Percentiles rank a stretch among this genome's conserved stretches.
Evolutionary conservation across 1,140 invertebrate genomes (phyloP).

Genomic region (Magallana angulata): DNA sequence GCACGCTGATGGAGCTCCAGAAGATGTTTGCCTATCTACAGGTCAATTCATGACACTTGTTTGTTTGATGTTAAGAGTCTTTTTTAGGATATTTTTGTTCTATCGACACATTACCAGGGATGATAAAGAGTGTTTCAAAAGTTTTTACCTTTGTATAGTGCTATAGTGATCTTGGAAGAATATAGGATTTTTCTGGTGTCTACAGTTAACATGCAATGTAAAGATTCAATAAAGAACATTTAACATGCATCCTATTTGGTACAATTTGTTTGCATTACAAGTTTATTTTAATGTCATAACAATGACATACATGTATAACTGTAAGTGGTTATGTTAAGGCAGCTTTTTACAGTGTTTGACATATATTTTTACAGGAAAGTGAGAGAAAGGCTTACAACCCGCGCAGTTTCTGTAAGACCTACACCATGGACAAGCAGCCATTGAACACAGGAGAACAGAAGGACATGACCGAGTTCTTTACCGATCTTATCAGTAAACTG

Average conservation of each 20-base stretch:
- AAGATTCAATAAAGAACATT: no score
- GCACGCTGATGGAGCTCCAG: conserved; percentile 92
- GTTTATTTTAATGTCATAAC: no score
- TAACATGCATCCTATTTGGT: no score
- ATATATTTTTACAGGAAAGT: conserved; percentile 85
- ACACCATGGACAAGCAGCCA: conserved; percentile 95
- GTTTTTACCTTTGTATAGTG: no score
- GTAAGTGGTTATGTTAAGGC: no score
- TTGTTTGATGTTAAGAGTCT: background rate
- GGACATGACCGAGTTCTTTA: conserved; percentile 99
- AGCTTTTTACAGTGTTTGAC: background rate
- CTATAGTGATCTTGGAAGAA: no score
- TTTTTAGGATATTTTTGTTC: background rate
- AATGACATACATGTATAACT: no score
- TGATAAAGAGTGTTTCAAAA: no score
- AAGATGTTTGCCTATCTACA: conserved; percentile 96
- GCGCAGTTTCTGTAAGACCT: conserved; percentile 95
- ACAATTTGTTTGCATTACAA: no score
- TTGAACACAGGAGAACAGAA: conserved; percentile 98
- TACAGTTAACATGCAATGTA: no score
- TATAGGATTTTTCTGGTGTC: no score
- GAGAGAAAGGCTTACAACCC: conserved; percentile 97
- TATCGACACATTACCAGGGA: background rate
- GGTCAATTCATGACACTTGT: conserved; percentile 78
- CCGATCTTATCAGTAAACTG: conserved; percentile 95